Percentiles rank a stretch among this genome's conserved stretches.
phyloP scores from a whole-genome alignment of 1,140 invertebrate genomes.

The Lordiphosa stackelbergi region DNA sequence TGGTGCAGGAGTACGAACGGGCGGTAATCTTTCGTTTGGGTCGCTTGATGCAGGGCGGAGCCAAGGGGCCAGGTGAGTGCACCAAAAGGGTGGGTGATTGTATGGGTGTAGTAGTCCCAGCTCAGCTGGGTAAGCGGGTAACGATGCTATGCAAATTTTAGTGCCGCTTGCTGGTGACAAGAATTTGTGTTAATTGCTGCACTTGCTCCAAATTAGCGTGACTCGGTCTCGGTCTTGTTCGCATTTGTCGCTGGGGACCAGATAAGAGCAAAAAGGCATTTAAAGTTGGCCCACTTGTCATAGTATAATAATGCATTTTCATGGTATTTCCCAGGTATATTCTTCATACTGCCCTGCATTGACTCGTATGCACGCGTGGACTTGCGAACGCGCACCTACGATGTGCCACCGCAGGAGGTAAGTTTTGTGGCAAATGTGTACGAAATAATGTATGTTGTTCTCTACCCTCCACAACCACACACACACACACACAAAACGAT shows the following conservation, averaged over 20 bases:
- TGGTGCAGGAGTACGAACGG: conserved; percentile 93
- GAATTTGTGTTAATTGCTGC: conserved; percentile 76
- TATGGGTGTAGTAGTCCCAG: neutral
- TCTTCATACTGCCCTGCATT: conserved; percentile 96
- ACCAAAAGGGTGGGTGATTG: neutral
- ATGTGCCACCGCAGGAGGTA: conserved; percentile 97
- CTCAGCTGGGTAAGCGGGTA: conserved; percentile 12
- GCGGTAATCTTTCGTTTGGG: conserved; percentile 94
- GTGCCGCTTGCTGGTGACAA: conserved; percentile 46
- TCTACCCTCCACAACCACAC: conserved; percentile 8
- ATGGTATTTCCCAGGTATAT: conserved; percentile 84
- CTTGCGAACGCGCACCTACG: conserved; percentile 92
- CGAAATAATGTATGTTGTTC: conserved; percentile 11
- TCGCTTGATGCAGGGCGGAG: conserved; percentile 90
- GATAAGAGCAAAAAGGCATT: too few species aligned
- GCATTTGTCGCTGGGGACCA: conserved; percentile 13
- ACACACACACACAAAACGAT: conserved; percentile 37
- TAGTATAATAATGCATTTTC: conserved; percentile 28
- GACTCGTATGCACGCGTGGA: conserved; percentile 95
- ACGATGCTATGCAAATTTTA: conserved; percentile 69
- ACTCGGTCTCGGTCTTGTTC: conserved; percentile 37
- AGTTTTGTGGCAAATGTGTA: conserved; percentile 26
- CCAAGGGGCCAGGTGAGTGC: conserved; percentile 89
- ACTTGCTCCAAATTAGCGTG: conserved; percentile 74
- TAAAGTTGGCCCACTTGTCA: neutral